Evolutionary conservation across 2,797 vertebrate species (phyloP), one percentile per base, ranked within the genome.

Genomic region (Adrianichthys oophorus): DNA sequence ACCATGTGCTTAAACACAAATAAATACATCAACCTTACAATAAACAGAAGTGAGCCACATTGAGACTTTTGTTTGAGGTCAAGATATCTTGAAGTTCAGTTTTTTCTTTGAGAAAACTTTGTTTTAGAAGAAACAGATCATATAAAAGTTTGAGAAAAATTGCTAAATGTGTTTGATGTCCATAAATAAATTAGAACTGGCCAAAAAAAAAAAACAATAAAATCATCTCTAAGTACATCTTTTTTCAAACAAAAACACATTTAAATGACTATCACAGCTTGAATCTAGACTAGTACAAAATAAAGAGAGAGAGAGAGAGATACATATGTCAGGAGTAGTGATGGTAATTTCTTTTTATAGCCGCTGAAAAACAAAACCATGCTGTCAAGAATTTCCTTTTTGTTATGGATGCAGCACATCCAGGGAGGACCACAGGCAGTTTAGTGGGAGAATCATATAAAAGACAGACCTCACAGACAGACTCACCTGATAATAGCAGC

Each of bases 401-500:
- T 47, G 10, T 46, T 19, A 46, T 19, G 44, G 44, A 46, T 23
- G 13, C 19, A 12, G 4, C n/a, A 15, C 12, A 23, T 47, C 19
- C 45, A 23, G 19, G 19, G 18, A 19, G 17, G 45, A 47, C 5
- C 45, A 47, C 45, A 47, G 12, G 10, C 45, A 15, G 32, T 37
- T 37, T 10, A 37, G 32, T 2, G 8, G 19, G 44, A 18, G 44
- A 45, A 19, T 8, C 44, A 45, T 18, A 45, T n/a, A 46, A 46
- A 46, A 46, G 44, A 46, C 17, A 21, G 19, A n/a, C n/a, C n/a
- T n/a, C n/a, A n/a, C n/a, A 46, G 44, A 46, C 17, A 21, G 19
- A 46, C 44, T 46, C 44, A 46, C 44, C 44, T 46, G 44, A 46
- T 46, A 46, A 46, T n/a, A 19, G 12, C 44, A 14, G 44, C 16